Evolutionary conservation across 2,888 invertebrate species (phyloP).

Genomic region (Caenorhabditis sp.): DNA sequence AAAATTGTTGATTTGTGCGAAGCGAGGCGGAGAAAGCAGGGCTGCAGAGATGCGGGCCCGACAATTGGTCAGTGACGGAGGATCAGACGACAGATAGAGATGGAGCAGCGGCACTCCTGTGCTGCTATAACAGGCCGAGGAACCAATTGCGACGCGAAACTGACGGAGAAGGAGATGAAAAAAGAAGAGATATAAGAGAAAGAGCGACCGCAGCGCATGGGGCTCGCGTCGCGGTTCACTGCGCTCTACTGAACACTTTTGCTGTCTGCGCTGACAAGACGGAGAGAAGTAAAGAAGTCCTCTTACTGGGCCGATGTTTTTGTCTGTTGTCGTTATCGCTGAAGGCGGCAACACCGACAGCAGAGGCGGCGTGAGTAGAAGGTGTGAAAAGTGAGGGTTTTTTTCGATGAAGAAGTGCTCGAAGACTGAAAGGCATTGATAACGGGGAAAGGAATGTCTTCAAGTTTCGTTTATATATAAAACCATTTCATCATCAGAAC

Average conservation of each 20-base stretch:
- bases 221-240: slow-evolving; percentile 68
- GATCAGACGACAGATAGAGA: slow-evolving; percentile 64
- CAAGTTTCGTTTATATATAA: neutral
- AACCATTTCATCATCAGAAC: neutral
- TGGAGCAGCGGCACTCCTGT: slow-evolving; percentile 59
- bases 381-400: slow-evolving; percentile 36
- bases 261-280: slow-evolving; percentile 40
- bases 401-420: neutral
- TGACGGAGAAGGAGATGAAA: slow-evolving; percentile 47
- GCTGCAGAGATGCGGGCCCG: slow-evolving; percentile 41
- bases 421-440: slow-evolving; percentile 6
- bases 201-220: slow-evolving; percentile 60
- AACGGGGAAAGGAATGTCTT: neutral
- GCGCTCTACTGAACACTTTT: slow-evolving; percentile 63
- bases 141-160: slow-evolving; percentile 46
- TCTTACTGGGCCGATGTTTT: slow-evolving; percentile 45
- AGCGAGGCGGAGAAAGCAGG: slow-evolving; percentile 44
- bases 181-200: slow-evolving; percentile 49
- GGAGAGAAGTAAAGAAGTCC: slow-evolving; percentile 51
- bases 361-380: slow-evolving; percentile 24
- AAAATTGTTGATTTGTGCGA: slow-evolving; percentile 53
- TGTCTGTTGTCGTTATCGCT: slow-evolving; percentile 39
- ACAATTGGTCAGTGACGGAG: slow-evolving; percentile 57
- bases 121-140: slow-evolving; percentile 63
- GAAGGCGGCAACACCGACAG: slow-evolving; percentile 36